A percentile compares a stretch with the other conserved stretches of the same genome.
Evolutionary conservation across 2,113 vertebrate species (phyloP).

Genomic region (Sialia sialis): DNA sequence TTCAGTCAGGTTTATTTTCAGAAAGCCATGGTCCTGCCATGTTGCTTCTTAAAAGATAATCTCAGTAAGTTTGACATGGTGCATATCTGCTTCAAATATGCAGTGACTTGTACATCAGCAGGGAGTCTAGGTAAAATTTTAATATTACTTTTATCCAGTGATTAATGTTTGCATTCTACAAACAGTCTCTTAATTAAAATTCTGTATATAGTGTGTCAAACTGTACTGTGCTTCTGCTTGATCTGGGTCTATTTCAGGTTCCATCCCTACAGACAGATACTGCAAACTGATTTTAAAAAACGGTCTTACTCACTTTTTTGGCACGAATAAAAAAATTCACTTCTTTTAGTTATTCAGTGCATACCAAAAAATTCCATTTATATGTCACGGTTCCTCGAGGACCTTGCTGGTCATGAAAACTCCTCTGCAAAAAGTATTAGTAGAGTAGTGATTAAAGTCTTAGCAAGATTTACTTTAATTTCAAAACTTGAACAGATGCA

Average conservation of each 20-base stretch:
- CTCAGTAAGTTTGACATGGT: neutral
- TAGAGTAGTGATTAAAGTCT: neutral
- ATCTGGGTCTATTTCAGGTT: neutral
- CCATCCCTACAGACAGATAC: neutral
- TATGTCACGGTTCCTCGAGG: neutral
- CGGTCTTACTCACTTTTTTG: neutral
- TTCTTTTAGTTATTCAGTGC: neutral
- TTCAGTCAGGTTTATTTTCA: neutral
- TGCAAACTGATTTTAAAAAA: neutral
- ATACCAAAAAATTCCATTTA: neutral
- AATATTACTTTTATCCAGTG: neutral
- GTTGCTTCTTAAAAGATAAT: neutral
- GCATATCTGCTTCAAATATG: rapidly evolving
- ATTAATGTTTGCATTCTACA: neutral
- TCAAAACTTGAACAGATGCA: neutral
- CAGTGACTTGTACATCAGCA: neutral
- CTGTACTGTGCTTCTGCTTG: neutral
- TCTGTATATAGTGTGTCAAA: neutral
- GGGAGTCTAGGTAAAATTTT: neutral
- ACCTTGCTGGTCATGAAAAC: neutral
- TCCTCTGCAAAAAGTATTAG: neutral
- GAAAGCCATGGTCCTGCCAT: neutral
- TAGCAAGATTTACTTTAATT: neutral
- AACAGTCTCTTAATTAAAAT: neutral
- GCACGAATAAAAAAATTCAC: too few relatives aligned